Conservation (phyloP, 2,888 invertebrate genomes). For the Lasius fuliginosus region DNA sequence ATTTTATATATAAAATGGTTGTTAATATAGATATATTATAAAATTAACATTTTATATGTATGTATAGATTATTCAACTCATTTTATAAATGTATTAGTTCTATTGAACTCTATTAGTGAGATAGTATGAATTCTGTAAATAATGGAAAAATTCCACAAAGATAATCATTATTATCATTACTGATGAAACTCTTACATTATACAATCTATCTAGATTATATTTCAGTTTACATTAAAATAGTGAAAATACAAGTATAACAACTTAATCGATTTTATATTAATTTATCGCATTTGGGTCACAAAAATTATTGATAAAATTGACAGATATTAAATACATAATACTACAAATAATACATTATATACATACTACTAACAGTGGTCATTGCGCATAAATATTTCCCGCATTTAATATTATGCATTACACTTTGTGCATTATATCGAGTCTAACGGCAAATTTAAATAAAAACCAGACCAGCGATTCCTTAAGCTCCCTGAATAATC, state of each 20-base stretch:
- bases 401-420: constrained; percentile 37
- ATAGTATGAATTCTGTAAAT: neutral
- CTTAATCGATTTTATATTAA: constrained; percentile 18
- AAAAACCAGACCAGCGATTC: constrained; percentile 39
- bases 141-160: too few species aligned
- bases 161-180: neutral
- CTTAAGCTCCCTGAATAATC: constrained; percentile 46
- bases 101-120: neutral
- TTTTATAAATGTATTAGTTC: neutral
- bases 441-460: constrained; percentile 29
- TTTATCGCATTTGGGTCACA: constrained; percentile 20
- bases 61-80: neutral
- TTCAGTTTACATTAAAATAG: constrained; percentile 17
- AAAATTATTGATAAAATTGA: constrained; percentile 36
- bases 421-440: constrained; percentile 1
- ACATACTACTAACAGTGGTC: neutral
- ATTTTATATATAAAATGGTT: neutral
- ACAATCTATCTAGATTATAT: neutral
- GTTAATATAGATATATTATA: neutral
- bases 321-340: constrained; percentile 16
- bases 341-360: too few species aligned
- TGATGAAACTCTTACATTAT: neutral
- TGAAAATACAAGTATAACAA: constrained; percentile 24
- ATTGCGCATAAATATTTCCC: constrained; percentile 37
- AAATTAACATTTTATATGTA: neutral